These are phyloP conservation scores for Eilema depressum DNA, from an alignment of 2,888 invertebrate species.

Conservation along the genomic window DNA sequence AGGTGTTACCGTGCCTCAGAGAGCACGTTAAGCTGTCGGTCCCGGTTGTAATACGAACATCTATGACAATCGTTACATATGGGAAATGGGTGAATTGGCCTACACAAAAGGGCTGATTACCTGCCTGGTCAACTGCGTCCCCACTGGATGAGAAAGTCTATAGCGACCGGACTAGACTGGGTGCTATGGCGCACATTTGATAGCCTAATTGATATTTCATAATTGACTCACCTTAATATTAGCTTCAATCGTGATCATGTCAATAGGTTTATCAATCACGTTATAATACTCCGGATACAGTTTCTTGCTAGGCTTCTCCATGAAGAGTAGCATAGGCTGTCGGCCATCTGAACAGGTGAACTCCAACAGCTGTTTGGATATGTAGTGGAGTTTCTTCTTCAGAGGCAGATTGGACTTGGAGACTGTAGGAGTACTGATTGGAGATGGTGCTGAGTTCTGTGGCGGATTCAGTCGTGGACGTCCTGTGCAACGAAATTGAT, in stretches of 20 bases:
- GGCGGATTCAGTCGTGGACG: constrained; percentile 77
- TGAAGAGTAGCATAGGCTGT: constrained; percentile 95
- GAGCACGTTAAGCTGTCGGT: no score
- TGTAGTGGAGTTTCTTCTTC: constrained; percentile 92
- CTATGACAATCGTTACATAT: no score
- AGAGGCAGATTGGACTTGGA: constrained; percentile 87
- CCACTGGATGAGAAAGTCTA: no score
- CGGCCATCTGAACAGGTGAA: constrained; percentile 90
- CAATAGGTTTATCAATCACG: constrained; percentile 97
- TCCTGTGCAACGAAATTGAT: constrained; percentile 57
- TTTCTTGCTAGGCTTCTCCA: constrained; percentile 98
- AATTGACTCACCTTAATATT: constrained; percentile 91
- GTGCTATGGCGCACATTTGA: no score
- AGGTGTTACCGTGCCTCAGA: no score
- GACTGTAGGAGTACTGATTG: constrained; percentile 55
- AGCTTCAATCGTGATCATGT: constrained; percentile 96
- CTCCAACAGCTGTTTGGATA: constrained; percentile 89
- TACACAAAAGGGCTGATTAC: no score
- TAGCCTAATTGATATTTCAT: no score
- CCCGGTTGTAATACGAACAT: no score
- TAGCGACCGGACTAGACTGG: no score
- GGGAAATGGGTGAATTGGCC: no score
- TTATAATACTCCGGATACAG: constrained; percentile 98
- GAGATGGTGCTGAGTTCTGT: constrained; percentile 54
- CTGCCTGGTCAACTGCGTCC: no score